These are phyloP conservation scores for Eubasilissa splendida DNA, from an alignment of 2,888 invertebrate species.

Conservation along the genomic window DNA sequence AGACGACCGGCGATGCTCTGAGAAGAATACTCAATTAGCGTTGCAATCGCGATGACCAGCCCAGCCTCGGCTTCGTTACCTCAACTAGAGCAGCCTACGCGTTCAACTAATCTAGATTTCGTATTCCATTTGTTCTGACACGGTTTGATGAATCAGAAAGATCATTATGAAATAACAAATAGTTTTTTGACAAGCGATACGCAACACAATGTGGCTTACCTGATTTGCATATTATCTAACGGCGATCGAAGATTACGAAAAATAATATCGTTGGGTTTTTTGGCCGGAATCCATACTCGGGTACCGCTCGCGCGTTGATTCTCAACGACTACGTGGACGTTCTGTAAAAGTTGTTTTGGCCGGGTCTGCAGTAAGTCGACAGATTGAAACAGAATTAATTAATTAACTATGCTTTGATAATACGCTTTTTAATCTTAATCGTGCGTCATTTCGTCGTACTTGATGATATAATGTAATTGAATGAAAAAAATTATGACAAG, in stretches of 20 bases:
- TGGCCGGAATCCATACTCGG: slow-evolving; percentile 1
- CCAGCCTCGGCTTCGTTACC: neutral
- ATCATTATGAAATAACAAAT: slow-evolving; percentile 58
- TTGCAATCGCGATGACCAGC: slow-evolving; percentile 30
- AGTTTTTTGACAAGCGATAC: slow-evolving; percentile 49
- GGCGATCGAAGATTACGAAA: slow-evolving; percentile 57
- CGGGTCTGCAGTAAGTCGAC: slow-evolving; percentile 21
- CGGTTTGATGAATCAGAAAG: slow-evolving; percentile 55
- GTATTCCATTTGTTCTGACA: slow-evolving; percentile 55
- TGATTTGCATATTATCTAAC: slow-evolving; percentile 56
- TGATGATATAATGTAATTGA: too few relatives aligned
- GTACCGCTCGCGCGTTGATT: slow-evolving; percentile 2
- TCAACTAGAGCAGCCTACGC: slow-evolving; percentile 19
- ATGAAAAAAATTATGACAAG: too few relatives aligned
- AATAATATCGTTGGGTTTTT: slow-evolving; percentile 53
- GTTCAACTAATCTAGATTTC: slow-evolving; percentile 53
- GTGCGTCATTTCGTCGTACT: neutral
- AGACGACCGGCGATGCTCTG: neutral
- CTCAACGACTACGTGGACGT: slow-evolving; percentile 15
- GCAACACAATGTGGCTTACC: slow-evolving; percentile 50
- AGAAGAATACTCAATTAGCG: slow-evolving; percentile 39
- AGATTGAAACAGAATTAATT: slow-evolving; percentile 27
- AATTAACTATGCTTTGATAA: slow-evolving; percentile 2
- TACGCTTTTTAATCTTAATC: neutral
- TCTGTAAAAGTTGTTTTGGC: slow-evolving; percentile 30